These are phyloP conservation scores for Hyposoter dolosus DNA, from an alignment of 2,888 invertebrate genomes.

Conservation along the genomic window DNA sequence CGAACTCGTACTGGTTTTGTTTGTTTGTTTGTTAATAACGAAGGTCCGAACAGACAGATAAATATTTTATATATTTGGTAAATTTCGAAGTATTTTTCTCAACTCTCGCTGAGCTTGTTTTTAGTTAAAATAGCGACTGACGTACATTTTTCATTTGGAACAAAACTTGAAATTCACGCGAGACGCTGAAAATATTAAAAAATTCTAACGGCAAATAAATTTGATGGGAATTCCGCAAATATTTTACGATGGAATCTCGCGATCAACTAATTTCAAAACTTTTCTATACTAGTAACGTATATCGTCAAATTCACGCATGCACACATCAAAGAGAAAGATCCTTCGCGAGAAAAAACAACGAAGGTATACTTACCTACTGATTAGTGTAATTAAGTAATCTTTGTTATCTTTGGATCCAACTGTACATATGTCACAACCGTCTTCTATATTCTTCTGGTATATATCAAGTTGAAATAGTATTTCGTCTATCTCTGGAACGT, in stretches of 20 bases:
- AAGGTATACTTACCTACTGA: background rate
- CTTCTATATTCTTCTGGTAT: background rate
- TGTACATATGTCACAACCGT: background rate
- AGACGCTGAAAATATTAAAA: background rate
- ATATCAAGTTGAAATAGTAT: slow-evolving; percentile 10
- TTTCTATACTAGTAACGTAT: background rate
- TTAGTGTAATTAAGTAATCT: background rate
- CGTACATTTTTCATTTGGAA: background rate
- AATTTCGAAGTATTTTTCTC: background rate
- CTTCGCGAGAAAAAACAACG: background rate
- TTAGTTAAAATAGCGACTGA: background rate
- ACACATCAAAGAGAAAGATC: background rate
- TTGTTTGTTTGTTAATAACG: background rate
- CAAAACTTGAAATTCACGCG: background rate
- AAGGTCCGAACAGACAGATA: background rate
- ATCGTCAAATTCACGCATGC: background rate
- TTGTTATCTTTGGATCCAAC: background rate
- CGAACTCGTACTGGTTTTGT: background rate
- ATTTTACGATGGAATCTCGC: background rate
- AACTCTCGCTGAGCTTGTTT: background rate
- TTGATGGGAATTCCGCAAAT: background rate
- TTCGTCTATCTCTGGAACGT: slow-evolving; percentile 41
- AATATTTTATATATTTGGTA: background rate
- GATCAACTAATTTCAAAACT: background rate
- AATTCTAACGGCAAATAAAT: background rate